Base-by-base conservation (phyloP, 2,888 invertebrate genomes). In the Dolomedes plantarius region DNA sequence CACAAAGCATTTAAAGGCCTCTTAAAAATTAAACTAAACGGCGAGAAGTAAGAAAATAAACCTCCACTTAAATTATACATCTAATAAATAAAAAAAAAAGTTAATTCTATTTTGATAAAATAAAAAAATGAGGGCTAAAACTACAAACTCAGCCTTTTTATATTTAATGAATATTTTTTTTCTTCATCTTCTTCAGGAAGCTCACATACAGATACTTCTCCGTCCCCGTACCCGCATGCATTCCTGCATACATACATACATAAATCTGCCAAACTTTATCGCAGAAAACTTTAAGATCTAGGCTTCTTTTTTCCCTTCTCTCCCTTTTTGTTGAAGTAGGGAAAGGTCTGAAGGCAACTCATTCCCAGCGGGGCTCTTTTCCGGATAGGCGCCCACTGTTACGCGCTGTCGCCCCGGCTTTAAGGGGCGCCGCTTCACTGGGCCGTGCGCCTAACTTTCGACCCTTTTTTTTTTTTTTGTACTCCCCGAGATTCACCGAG, bases 381-480 rank as follows among this genome's bases (percentile, higher is more conserved):
- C 67, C 81, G 74, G 74, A 13, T 72, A 73, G 79, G 46, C 67
- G 41, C 65, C 72, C 50, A 56, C 81, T 41, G 73, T 81, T 65
- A 62, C 76, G 82, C 71, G 41, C 82, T 82, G 82, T 82, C 82
- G 76, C 82, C 71, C 65, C 64, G 71, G 71, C 69, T 82, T 76
- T 68, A 72, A 64, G 65, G 82, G 65, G 81, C 32, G 65, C 23
- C 82, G 82, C 82, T 75, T 82, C 76, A 76, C 28, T 82, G 76
- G 69, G 13, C 75, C 75, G 81, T 36, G 29, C 64, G 69, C 81
- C 56, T 23, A 56, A 56, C 56, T 56, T 56, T 56, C 56, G 56
- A n/a, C 56, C 23, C 56, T 56, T 56, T 13, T 56, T 56, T 56
- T 56, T 11, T 56, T 56, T 13, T 56, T 56, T 56, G 56, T 11